Evolutionary conservation across 2,888 invertebrate species (phyloP).

Genomic region (Trimorus sp.): DNA sequence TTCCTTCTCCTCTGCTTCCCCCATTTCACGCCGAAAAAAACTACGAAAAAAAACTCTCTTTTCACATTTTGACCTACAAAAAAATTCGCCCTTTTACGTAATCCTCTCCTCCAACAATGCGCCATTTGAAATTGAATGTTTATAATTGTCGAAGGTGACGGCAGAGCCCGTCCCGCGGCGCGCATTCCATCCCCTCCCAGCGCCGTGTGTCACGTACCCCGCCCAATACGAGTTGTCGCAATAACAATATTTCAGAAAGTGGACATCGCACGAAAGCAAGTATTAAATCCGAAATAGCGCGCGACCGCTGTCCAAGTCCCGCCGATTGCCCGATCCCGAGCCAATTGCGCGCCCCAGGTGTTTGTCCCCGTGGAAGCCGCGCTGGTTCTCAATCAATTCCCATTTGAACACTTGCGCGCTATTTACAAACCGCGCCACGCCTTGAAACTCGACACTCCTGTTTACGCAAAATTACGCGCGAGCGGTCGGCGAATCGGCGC

Average conservation of each 20-base stretch:
- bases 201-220: constrained; percentile 61
- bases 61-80: too few relatives aligned
- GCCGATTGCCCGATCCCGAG: not conserved
- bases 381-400: not conserved
- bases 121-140: constrained; percentile 8
- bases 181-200: constrained; percentile 66
- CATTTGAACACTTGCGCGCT: constrained; percentile 51
- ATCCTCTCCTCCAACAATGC: too few relatives aligned
- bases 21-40: too few relatives aligned
- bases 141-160: constrained; percentile 4
- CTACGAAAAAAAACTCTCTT: too few relatives aligned
- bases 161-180: constrained; percentile 20
- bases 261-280: constrained; percentile 45
- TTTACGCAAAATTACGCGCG: constrained; percentile 2
- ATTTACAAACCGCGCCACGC: constrained; percentile 64
- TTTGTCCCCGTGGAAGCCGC: not conserved
- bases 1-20: too few relatives aligned
- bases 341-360: not conserved
- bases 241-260: constrained; percentile 65
- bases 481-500: constrained; percentile 5
- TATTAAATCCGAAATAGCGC: constrained; percentile 31
- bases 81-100: too few relatives aligned
- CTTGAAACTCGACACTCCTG: constrained; percentile 45
- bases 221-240: constrained; percentile 66
- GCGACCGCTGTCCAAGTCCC: not conserved